Percentiles rank a stretch among this genome's conserved stretches.
phyloP scores from a whole-genome alignment of 1,140 invertebrate genomes.

The Nilaparvata lugens region DNA sequence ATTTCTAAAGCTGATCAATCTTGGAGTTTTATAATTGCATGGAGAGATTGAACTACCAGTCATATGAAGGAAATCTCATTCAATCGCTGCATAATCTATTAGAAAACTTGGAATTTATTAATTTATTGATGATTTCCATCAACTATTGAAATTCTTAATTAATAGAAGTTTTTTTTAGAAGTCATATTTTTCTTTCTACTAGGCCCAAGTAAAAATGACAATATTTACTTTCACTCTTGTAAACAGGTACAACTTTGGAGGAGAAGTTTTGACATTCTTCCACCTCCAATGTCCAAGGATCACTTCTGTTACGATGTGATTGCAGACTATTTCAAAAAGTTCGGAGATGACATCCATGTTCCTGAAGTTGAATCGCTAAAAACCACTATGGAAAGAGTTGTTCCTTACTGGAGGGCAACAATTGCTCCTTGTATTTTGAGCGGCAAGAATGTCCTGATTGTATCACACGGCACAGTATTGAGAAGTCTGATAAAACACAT shows the following conservation, averaged over 20 bases:
- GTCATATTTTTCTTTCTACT: no score
- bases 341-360: slow-evolving; percentile 40
- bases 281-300: slow-evolving; percentile 74
- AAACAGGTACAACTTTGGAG: slow-evolving; percentile 58
- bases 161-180: no score
- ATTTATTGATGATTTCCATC: no score
- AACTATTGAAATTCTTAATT: no score
- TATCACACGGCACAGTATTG: slow-evolving; percentile 61
- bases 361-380: slow-evolving; percentile 58
- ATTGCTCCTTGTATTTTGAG: slow-evolving; percentile 52
- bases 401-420: slow-evolving; percentile 56
- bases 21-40: no score
- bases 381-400: slow-evolving; percentile 46
- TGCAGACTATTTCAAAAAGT: slow-evolving; percentile 39
- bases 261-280: slow-evolving; percentile 83
- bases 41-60: no score
- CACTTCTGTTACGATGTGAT: slow-evolving; percentile 71
- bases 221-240: no score
- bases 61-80: no score
- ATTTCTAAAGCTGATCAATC: no score
- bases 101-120: no score
- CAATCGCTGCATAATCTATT: no score
- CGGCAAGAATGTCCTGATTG: slow-evolving; percentile 51
- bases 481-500: slow-evolving; percentile 60
- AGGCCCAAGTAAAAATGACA: no score